These are phyloP conservation scores for Sapayoa aenigma DNA, from an alignment of 2,113 vertebrate genomes.

Conservation along the genomic window DNA sequence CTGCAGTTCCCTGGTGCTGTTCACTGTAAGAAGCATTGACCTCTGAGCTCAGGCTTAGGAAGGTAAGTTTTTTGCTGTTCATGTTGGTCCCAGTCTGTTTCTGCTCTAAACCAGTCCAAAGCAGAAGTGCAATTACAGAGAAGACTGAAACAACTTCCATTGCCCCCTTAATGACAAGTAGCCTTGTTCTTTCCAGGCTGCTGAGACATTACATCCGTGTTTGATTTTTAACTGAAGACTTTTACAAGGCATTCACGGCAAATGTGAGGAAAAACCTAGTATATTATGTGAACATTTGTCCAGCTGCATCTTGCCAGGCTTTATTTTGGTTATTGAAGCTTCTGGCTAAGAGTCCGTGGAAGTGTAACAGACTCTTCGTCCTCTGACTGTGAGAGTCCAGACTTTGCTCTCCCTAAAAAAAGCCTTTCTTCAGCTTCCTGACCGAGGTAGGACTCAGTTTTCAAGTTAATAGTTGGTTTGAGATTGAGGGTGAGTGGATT, in stretches of 20 bases:
- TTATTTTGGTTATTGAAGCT: constrained; percentile 14
- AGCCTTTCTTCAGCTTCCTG: neutral
- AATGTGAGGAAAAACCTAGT: neutral
- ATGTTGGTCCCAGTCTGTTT: neutral
- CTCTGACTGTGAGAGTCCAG: constrained; percentile 15
- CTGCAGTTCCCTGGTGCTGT: neutral
- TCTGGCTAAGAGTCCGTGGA: neutral
- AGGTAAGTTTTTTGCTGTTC: neutral
- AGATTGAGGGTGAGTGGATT: neutral
- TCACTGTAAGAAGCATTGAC: neutral
- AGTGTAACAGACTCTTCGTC: neutral
- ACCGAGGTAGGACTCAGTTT: neutral
- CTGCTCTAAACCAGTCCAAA: neutral
- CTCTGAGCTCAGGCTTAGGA: neutral
- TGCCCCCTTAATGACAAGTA: neutral
- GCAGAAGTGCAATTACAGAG: neutral
- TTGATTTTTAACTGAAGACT: constrained; percentile 8
- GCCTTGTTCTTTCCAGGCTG: neutral
- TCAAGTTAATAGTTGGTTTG: neutral
- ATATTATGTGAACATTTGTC: neutral
- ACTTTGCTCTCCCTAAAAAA: neutral
- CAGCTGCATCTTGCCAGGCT: neutral
- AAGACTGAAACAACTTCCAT: neutral
- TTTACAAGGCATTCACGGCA: constrained; percentile 25
- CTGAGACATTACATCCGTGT: neutral